A percentile compares a stretch with the other conserved stretches of the same genome.
Conservation (phyloP, 1,140 invertebrate species). For the Potamilus streckersoni region DNA sequence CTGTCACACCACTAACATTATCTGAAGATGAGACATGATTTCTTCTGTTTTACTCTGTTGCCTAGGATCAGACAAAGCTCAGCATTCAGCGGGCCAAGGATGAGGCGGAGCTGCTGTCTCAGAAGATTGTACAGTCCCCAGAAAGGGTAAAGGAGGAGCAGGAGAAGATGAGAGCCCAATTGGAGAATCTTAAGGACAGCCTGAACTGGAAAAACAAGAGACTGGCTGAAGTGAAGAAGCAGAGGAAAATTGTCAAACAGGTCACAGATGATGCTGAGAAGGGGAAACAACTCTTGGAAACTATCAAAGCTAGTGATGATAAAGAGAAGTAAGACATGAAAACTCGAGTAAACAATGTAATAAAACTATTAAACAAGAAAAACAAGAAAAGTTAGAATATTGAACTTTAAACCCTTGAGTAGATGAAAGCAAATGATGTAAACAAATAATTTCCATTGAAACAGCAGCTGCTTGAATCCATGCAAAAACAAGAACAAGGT, state of each 20-base stretch:
- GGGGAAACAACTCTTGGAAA: slow-evolving; percentile 34
- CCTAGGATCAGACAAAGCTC: slow-evolving; percentile 41
- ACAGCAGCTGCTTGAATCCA: too few species aligned
- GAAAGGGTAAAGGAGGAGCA: slow-evolving; percentile 46
- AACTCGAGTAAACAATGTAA: too few species aligned
- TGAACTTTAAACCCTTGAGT: too few species aligned
- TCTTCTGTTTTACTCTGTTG: too few species aligned
- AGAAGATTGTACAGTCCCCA: slow-evolving; percentile 55
- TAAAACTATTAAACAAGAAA: too few species aligned
- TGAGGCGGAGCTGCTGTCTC: slow-evolving; percentile 45
- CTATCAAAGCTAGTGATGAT: slow-evolving; percentile 35
- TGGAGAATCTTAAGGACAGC: slow-evolving; percentile 29
- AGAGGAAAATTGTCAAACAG: slow-evolving; percentile 23
- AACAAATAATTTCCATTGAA: too few species aligned
- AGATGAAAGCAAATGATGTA: too few species aligned
- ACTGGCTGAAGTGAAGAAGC: slow-evolving; percentile 28
- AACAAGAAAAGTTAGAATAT: too few species aligned
- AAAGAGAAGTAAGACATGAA: slow-evolving; percentile 35
- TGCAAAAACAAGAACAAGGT: too few species aligned
- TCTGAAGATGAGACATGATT: too few species aligned
- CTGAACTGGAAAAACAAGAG: slow-evolving; percentile 33
- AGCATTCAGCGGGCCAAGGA: slow-evolving; percentile 33
- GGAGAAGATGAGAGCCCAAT: slow-evolving; percentile 37
- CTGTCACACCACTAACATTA: too few species aligned
- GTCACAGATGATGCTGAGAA: slow-evolving; percentile 27